Conservation (phyloP, 2,797 vertebrate genomes). For the Coccyzus lansbergi region DNA sequence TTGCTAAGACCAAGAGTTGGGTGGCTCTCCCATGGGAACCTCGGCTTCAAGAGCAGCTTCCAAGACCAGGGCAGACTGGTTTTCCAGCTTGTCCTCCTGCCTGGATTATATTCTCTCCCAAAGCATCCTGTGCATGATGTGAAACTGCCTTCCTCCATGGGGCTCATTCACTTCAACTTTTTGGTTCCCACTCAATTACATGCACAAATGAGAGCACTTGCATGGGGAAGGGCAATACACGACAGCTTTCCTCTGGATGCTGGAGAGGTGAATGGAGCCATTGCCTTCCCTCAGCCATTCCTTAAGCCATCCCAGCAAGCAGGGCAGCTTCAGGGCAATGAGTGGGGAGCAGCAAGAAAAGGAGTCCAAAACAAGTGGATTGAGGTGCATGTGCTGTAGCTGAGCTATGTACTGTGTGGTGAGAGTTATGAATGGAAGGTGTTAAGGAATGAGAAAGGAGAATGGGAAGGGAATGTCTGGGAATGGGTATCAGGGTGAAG, state of each 20-base stretch:
- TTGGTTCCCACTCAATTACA: neutral
- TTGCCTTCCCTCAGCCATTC: neutral
- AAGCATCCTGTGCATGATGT: neutral
- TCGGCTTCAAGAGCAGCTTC: neutral
- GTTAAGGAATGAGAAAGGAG: neutral
- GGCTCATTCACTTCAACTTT: neutral
- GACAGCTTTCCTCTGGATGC: neutral
- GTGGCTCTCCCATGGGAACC: neutral
- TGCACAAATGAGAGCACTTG: neutral
- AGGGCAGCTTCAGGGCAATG: neutral
- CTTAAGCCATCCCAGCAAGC: neutral
- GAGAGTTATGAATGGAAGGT: fast-evolving
- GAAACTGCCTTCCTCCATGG: neutral
- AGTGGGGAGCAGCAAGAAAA: neutral
- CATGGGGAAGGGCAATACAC: neutral
- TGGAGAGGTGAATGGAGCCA: neutral
- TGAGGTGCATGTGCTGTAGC: neutral
- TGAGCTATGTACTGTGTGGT: neutral
- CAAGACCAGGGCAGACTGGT: neutral
- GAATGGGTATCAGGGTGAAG: neutral
- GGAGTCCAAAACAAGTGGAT: neutral
- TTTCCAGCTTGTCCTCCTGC: neutral
- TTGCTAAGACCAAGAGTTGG: neutral
- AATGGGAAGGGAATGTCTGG: neutral
- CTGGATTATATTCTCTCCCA: neutral